These are phyloP conservation scores for Nycticorax nycticorax DNA, from an alignment of 2,113 vertebrate species.

Conservation along the genomic window DNA sequence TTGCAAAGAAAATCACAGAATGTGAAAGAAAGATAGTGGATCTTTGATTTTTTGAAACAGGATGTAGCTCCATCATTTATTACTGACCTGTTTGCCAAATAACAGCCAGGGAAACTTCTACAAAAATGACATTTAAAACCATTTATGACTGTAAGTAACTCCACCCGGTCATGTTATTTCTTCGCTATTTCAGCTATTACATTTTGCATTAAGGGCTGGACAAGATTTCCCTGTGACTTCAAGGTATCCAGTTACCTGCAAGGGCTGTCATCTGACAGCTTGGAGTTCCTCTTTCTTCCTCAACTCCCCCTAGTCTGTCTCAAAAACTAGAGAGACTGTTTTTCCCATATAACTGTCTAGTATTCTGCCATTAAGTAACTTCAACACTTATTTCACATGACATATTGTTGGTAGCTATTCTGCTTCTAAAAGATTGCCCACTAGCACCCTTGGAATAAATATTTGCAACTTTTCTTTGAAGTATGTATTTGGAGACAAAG, in stretches of 20 bases:
- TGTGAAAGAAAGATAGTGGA: neutral
- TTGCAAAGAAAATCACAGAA: neutral
- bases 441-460: conserved; percentile 36
- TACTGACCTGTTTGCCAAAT: neutral
- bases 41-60: neutral
- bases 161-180: neutral
- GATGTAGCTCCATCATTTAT: neutral
- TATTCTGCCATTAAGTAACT: neutral
- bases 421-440: neutral
- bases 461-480: conserved; percentile 55
- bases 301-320: neutral
- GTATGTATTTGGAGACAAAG: conserved; percentile 22
- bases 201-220: neutral
- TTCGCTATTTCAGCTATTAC: neutral
- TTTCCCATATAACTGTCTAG: neutral
- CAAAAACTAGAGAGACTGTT: neutral
- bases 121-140: neutral
- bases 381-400: neutral
- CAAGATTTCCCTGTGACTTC: neutral
- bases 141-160: neutral
- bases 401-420: conserved; percentile 15
- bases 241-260: neutral
- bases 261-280: neutral
- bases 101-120: neutral
- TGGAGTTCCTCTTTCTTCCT: neutral